phyloP scores from a whole-genome alignment of 2,888 invertebrate species.

The Lobophora halterata region DNA sequence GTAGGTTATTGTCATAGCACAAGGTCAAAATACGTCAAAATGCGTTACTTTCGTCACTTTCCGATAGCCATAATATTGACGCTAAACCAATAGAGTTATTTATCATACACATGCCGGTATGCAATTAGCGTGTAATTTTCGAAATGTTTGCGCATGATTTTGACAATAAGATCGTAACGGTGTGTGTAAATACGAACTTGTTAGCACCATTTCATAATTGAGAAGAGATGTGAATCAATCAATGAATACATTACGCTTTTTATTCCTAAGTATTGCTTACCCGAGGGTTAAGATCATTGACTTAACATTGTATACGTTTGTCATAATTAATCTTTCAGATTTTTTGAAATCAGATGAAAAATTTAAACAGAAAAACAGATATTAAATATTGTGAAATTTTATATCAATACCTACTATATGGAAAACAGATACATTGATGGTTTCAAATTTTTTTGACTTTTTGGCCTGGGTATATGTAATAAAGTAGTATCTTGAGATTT shows the following conservation, averaged over 20 bases:
- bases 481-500: too few species aligned
- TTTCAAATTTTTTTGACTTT: too few species aligned
- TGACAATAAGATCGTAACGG: conserved; percentile 9
- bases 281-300: too few species aligned
- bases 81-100: background rate
- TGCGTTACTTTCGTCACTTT: conserved; percentile 3
- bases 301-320: too few species aligned
- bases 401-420: too few species aligned
- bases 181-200: conserved; percentile 2
- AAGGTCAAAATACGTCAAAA: conserved; percentile 7
- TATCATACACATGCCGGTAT: conserved; percentile 5
- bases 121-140: conserved; percentile 10
- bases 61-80: conserved; percentile 1
- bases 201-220: conserved; percentile 9
- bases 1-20: conserved; percentile 14
- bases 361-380: too few species aligned
- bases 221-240: background rate
- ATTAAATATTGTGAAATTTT: too few species aligned
- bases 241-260: conserved; percentile 3
- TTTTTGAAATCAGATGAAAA: too few species aligned
- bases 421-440: too few species aligned
- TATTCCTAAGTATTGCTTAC: too few species aligned
- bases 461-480: too few species aligned
- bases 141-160: conserved; percentile 14
- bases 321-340: too few species aligned